Evolutionary conservation across 1,140 invertebrate species (phyloP).

Genomic region (Dendrolimus kikuchii): DNA sequence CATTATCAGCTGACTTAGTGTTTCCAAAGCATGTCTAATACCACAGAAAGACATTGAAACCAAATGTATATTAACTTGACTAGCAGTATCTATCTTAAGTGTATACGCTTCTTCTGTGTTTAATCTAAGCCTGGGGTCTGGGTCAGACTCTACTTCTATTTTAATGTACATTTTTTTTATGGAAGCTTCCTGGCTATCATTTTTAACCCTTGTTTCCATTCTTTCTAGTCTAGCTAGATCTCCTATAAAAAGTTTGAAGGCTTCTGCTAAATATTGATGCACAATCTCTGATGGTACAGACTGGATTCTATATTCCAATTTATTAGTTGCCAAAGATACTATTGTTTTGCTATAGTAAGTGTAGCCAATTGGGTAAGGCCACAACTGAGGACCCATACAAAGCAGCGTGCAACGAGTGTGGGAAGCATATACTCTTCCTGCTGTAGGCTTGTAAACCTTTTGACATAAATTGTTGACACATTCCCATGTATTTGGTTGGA

Average conservation of each 20-base stretch:
- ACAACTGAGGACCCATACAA: slow-evolving; percentile 70
- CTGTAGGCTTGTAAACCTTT: slow-evolving; percentile 21
- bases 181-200: slow-evolving; percentile 13
- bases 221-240: slow-evolving; percentile 34
- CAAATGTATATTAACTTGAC: slow-evolving; percentile 74
- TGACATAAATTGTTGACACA: slow-evolving; percentile 36
- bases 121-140: slow-evolving; percentile 73
- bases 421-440: slow-evolving; percentile 19
- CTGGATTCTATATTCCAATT: slow-evolving; percentile 62
- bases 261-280: slow-evolving; percentile 39
- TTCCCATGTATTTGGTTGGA: slow-evolving; percentile 24
- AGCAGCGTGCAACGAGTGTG: slow-evolving; percentile 63
- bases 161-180: slow-evolving; percentile 60
- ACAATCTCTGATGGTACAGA: slow-evolving; percentile 45
- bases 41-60: slow-evolving; percentile 80
- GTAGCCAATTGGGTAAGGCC: slow-evolving; percentile 72
- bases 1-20: slow-evolving; percentile 83
- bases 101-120: slow-evolving; percentile 83
- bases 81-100: slow-evolving; percentile 71
- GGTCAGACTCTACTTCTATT: slow-evolving; percentile 62
- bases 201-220: slow-evolving; percentile 14
- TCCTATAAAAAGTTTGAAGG: slow-evolving; percentile 41
- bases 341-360: slow-evolving; percentile 57
- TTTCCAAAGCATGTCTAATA: slow-evolving; percentile 83
- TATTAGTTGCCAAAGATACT: slow-evolving; percentile 39